These are phyloP conservation scores for Helicoverpa zea DNA, from an alignment of 1,140 invertebrate genomes.

Conservation along the genomic window DNA sequence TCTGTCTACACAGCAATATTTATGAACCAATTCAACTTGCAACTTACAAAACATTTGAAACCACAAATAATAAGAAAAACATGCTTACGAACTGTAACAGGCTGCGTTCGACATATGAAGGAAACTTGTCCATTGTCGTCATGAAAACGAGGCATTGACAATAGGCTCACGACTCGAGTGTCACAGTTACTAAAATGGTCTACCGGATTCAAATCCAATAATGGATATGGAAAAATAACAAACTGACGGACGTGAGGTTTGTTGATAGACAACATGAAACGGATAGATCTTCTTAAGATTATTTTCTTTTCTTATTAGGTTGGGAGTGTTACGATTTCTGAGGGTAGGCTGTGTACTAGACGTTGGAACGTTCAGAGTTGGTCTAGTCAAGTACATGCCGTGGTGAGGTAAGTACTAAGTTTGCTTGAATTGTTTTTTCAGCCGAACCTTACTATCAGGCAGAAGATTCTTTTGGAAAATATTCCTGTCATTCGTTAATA, in stretches of 20 bases:
- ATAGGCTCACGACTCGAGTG: constrained; percentile 19
- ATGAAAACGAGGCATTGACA: constrained; percentile 21
- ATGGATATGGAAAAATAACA: constrained; percentile 30
- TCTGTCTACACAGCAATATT: background rate
- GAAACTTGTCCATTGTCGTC: constrained; percentile 18
- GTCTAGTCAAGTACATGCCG: too few relatives aligned
- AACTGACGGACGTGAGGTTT: background rate
- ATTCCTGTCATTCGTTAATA: too few relatives aligned
- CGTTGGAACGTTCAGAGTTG: too few relatives aligned
- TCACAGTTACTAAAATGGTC: constrained; percentile 17
- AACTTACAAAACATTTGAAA: background rate
- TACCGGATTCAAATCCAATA: constrained; percentile 31
- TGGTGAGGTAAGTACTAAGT: too few relatives aligned
- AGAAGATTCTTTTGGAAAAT: too few relatives aligned
- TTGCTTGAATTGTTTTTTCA: too few relatives aligned
- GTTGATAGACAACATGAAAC: background rate
- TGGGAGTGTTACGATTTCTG: too few relatives aligned
- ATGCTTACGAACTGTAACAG: background rate
- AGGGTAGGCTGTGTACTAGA: too few relatives aligned
- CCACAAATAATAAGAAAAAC: constrained; percentile 22
- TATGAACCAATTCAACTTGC: background rate
- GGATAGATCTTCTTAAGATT: background rate
- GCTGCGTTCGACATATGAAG: constrained; percentile 13
- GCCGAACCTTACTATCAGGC: too few relatives aligned
- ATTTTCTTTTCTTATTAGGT: too few relatives aligned